Base-by-base conservation (phyloP, 2,797 vertebrate genomes). In the Martes flavigula region DNA sequence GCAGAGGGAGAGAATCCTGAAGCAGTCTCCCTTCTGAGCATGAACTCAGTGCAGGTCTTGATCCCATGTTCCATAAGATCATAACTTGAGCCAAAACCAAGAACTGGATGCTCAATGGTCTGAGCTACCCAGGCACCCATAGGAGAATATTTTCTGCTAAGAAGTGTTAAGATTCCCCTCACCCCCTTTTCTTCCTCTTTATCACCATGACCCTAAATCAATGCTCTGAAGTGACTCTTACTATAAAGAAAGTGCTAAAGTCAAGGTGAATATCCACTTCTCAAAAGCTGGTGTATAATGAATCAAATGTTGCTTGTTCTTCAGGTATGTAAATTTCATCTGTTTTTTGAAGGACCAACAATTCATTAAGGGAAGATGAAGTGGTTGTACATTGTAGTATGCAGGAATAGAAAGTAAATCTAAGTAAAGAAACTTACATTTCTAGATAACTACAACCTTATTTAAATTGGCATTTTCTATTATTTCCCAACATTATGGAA, bases 61-160 rank as follows among this genome's bases (percentile, higher is more conserved):
- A 68, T 11, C 66, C n/a, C 9, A 68, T 68, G n/a, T 35, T 18
- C n/a, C 66, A 11, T 35, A 35, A 68, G 66, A 68, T 68, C 20
- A 21, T 68, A 35, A 68, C n/a, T 68, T 68, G 66, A 68, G 66
- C 66, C 18, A 18, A 68, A 35, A 21, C 66, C n/a, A 68, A 35
- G n/a, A 21, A 3, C 20, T 11, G 18, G 66, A 68, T 2, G 1
- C n/a, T 68, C 66, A 35, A 21, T 68, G 66, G n/a, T 35, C 66
- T 68, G n/a, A 68, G 66, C n/a, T 68, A 68, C 66, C n/a, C n/a
- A 68, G 8, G 4, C 66, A 68, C n/a, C 18, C n/a, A 20, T 94
- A 75, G n/a, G 5, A 92, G 94, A 96, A 93, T 58, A 83, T 94
- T 97, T 96, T 97, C 90, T 86, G 40, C 60, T 87, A 32, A 94